A percentile compares a stretch with the other conserved stretches of the same genome.
phyloP scores from a whole-genome alignment of 2,888 invertebrate genomes.

The Scaptodrosophila latifasciaeformis region DNA sequence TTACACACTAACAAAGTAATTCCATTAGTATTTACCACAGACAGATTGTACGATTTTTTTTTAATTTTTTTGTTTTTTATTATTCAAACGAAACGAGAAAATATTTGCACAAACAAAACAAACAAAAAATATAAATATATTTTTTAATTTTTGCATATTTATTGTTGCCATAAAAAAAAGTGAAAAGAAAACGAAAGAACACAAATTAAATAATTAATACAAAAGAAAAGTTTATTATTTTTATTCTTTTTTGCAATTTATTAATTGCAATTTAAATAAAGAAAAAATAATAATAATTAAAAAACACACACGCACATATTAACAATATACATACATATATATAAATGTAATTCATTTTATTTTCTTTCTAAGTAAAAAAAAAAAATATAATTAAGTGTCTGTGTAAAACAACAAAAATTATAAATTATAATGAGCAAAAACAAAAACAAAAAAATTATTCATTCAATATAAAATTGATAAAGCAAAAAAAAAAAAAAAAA shows the following conservation, averaged over 20 bases:
- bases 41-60: constrained; percentile 8
- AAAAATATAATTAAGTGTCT: constrained; percentile 16
- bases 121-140: constrained; percentile 57
- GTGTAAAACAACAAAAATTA: constrained; percentile 11
- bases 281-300: too few relatives aligned
- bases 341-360: constrained; percentile 7
- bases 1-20: too few relatives aligned
- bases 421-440: constrained; percentile 13
- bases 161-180: constrained; percentile 63
- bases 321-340: constrained; percentile 5
- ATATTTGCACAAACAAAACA: too few relatives aligned
- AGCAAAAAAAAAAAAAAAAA: too few relatives aligned
- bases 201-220: neutral
- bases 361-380: constrained; percentile 10
- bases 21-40: constrained; percentile 50
- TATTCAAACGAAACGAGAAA: too few relatives aligned
- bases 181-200: constrained; percentile 27
- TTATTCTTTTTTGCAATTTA: neutral
- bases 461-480: constrained; percentile 8
- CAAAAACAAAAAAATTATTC: constrained; percentile 7
- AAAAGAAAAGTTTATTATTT: constrained; percentile 1
- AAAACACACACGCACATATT: constrained; percentile 5
- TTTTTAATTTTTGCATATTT: constrained; percentile 58
- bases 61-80: constrained; percentile 65
- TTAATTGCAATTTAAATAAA: constrained; percentile 2